Conservation (phyloP, 92 coral and sea anemone genomes). For the Parazoanthus darwini region DNA sequence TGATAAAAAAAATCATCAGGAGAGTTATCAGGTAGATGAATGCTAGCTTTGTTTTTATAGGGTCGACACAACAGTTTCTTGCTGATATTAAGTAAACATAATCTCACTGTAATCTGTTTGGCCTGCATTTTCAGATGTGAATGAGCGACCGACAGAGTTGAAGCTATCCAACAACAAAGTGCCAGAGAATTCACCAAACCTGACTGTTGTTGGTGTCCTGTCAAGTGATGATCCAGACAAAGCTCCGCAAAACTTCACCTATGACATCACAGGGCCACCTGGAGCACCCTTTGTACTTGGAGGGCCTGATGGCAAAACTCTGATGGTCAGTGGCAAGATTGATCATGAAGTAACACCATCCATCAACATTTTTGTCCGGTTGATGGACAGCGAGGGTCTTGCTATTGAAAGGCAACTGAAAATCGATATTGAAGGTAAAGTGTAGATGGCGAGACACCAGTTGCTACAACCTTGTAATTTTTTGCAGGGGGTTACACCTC, state of each 20-base stretch:
- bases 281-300: constrained; percentile 67
- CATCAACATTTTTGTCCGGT: constrained; percentile 60
- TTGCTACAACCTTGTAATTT: background rate
- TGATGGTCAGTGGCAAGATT: constrained; percentile 66
- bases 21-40: background rate
- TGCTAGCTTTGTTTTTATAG: background rate
- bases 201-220: constrained; percentile 72
- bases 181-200: constrained; percentile 74
- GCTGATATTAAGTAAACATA: no score
- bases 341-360: constrained; percentile 74
- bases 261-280: constrained; percentile 62
- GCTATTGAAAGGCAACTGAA: constrained; percentile 62
- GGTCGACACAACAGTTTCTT: background rate
- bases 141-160: constrained; percentile 79
- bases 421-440: constrained; percentile 71
- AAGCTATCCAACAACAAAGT: constrained; percentile 64
- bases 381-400: constrained; percentile 75
- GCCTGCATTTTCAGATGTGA: constrained; percentile 55
- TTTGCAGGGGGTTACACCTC: background rate
- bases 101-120: background rate
- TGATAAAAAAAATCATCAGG: no score
- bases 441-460: background rate
- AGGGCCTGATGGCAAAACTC: constrained; percentile 50
- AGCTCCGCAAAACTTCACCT: constrained; percentile 62
- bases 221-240: constrained; percentile 85